These are phyloP conservation scores for Psettodes erumei DNA, from an alignment of 2,113 vertebrate genomes.

Conservation along the genomic window DNA sequence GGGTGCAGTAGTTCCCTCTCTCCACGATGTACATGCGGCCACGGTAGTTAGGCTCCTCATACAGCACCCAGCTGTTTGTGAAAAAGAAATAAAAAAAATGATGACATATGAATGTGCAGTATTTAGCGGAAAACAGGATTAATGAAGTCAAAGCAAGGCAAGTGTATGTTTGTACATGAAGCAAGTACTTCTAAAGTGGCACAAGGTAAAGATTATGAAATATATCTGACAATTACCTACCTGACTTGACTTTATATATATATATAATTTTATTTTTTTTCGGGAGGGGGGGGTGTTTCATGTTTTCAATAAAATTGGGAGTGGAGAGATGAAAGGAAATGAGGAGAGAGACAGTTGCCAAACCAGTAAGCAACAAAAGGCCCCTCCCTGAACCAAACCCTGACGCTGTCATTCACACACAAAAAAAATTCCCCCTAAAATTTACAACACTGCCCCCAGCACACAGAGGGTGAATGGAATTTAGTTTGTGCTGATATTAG, in stretches of 20 bases:
- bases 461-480: not conserved
- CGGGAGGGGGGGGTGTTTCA: not conserved
- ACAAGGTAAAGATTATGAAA: not conserved
- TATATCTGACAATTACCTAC: not conserved
- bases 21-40: conserved; percentile 94
- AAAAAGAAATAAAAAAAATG: not conserved
- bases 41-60: conserved; percentile 92
- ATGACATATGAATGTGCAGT: not conserved
- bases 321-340: not conserved
- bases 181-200: not conserved
- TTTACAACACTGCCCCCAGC: no score
- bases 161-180: not conserved
- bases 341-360: no score
- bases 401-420: no score
- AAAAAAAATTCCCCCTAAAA: no score
- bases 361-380: not conserved
- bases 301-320: not conserved
- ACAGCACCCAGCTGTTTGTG: conserved; percentile 89
- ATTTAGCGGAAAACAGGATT: not conserved
- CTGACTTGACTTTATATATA: not conserved
- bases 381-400: not conserved
- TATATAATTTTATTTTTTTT: not conserved
- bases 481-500: not conserved
- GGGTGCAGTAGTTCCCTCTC: conserved; percentile 86
- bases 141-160: not conserved